These are phyloP conservation scores for Osmerus eperlanus DNA, from an alignment of 2,113 vertebrate species.

Conservation along the genomic window DNA sequence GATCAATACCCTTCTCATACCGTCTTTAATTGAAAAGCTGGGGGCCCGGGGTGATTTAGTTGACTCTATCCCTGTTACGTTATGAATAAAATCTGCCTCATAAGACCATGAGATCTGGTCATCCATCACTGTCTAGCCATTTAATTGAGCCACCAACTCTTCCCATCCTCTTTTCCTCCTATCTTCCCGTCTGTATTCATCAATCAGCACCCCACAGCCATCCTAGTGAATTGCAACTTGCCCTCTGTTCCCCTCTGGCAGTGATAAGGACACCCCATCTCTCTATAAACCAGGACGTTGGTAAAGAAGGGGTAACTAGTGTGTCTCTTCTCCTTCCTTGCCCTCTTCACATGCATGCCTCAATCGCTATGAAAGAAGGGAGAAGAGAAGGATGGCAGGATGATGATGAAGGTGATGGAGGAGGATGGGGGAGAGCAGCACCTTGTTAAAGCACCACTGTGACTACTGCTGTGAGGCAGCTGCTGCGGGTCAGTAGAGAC, in stretches of 20 bases:
- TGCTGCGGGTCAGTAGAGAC: conserved; percentile 48
- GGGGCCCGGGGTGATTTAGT: conserved; percentile 50
- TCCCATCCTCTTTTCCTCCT: neutral
- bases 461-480: conserved; percentile 40
- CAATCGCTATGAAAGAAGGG: neutral
- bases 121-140: neutral
- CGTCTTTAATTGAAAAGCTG: conserved; percentile 66
- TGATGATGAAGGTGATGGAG: conserved; percentile 16
- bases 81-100: conserved; percentile 1
- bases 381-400: conserved; percentile 1
- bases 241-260: neutral
- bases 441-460: conserved; percentile 63
- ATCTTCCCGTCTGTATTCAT: neutral
- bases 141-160: neutral
- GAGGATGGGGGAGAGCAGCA: conserved; percentile 36
- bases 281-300: too few species aligned
- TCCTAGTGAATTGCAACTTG: too few species aligned
- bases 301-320: too few species aligned
- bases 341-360: conserved; percentile 18
- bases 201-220: too few species aligned
- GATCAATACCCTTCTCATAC: conserved; percentile 47
- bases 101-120: neutral
- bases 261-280: too few species aligned
- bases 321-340: too few species aligned
- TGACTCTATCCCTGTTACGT: conserved; percentile 4